A percentile compares a stretch with the other conserved stretches of the same genome.
These are phyloP conservation scores for Hydriomena furcata DNA, from an alignment of 2,888 invertebrate species.

Conservation along the genomic window DNA sequence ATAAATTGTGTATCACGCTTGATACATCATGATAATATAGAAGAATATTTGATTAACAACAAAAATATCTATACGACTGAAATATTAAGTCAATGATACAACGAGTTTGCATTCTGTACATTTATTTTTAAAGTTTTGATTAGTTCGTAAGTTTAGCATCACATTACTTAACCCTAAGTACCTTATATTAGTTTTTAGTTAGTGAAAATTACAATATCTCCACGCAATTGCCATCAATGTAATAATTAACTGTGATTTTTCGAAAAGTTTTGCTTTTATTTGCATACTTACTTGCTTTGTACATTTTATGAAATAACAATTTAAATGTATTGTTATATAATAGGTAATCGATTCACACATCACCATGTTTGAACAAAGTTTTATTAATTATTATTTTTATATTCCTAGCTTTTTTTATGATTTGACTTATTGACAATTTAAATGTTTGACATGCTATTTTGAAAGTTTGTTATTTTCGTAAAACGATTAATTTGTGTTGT, in stretches of 20 bases:
- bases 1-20: conserved; percentile 2
- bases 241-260: conserved; percentile 80
- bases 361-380: conserved; percentile 26
- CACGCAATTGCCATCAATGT: conserved; percentile 73
- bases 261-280: conserved; percentile 56
- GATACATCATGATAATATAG: background rate
- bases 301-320: conserved; percentile 3
- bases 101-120: conserved; percentile 21
- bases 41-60: too few species aligned
- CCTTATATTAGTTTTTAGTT: conserved; percentile 52
- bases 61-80: background rate
- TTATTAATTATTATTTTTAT: conserved; percentile 34
- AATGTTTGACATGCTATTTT: conserved; percentile 35
- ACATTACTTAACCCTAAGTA: conserved; percentile 65
- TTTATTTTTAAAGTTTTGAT: conserved; percentile 5
- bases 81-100: conserved; percentile 17
- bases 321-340: background rate
- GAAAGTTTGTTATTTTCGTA: conserved; percentile 66
- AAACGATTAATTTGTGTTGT: conserved; percentile 63
- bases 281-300: background rate
- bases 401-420: conserved; percentile 28
- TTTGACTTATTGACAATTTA: conserved; percentile 27
- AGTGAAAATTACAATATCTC: conserved; percentile 56
- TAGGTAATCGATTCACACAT: conserved; percentile 1
- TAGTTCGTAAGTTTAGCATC: conserved; percentile 43